Base-by-base conservation (phyloP, 1,140 invertebrate species). In the Bicyclus anynana region DNA sequence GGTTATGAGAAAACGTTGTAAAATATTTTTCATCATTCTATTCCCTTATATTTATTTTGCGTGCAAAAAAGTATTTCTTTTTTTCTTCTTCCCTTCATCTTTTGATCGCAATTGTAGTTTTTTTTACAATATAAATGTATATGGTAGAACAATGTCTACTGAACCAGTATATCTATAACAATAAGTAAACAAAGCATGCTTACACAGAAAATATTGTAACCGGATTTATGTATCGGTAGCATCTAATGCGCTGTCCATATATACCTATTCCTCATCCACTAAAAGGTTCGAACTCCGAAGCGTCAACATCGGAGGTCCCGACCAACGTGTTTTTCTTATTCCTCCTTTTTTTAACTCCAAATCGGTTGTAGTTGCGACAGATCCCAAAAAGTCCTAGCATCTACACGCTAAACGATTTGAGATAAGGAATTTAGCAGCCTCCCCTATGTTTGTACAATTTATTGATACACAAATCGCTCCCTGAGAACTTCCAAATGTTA, bases 391-490 rank as follows among this genome's bases (percentile, higher is more conserved):
- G 21, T 60, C 21, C 55, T 78, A 60, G 50, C 72, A 62, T 67
- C 61, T 65, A 53, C 53, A 42, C 70, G 70, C 71, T 78, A 78
- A 78, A 75, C 69, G 73, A 59, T 72, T 74, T 65, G 62, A 78
- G 75, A 78, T 74, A 69, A 60, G 71, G 73, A 76, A 74, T 76
- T 78, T 76, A 74, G 63, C 75, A 53, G 64, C 64, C 60, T 57
- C 59, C 63, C 55, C 67, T 63, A 59, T 76, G 67, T 78, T 75
- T 78, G 63, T 52, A 62, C 67, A 66, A 62, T 62, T 62, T 75
- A 77, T 76, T 78, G 72, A 62, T 68, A 65, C 65, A 70, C 56
- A 74, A 77, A 77, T 72, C 69, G 75, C 72, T 75, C 73, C 72
- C 75, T 75, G 74, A 70, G 70, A 76, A 76, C 53, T 17, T 66